These are phyloP conservation scores for Pasiphila rectangulata DNA, from an alignment of 2,888 invertebrate genomes.

Conservation along the genomic window DNA sequence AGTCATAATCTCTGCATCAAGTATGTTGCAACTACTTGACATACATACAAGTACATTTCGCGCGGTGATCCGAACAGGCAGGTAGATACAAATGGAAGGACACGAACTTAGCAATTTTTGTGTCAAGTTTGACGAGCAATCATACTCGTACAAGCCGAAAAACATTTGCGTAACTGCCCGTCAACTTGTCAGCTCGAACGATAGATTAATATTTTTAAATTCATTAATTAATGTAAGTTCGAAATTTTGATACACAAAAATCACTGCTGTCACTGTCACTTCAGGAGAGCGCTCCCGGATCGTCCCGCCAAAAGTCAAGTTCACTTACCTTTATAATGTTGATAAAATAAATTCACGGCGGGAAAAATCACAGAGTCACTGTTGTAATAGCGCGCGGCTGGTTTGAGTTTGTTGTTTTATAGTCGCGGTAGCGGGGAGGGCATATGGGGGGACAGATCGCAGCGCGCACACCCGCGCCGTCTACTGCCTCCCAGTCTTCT, in stretches of 20 bases:
- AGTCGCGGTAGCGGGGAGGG: constrained; percentile 74
- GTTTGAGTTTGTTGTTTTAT: constrained; percentile 73
- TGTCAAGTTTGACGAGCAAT: constrained; percentile 43
- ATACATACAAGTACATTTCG: constrained; percentile 54
- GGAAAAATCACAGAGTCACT: constrained; percentile 78
- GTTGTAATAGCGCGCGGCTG: constrained; percentile 79
- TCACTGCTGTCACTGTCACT: constrained; percentile 31
- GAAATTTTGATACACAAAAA: constrained; percentile 18
- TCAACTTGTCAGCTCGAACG: constrained; percentile 35
- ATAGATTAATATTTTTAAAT: constrained; percentile 32
- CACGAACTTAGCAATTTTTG: constrained; percentile 41
- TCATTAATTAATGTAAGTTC: constrained; percentile 25
- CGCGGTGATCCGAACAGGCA: constrained; percentile 50
- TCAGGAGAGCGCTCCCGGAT: constrained; percentile 38
- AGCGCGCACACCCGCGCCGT: constrained; percentile 15
- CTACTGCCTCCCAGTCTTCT: constrained; percentile 17
- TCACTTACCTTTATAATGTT: constrained; percentile 71
- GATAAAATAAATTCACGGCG: constrained; percentile 68
- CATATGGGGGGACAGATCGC: constrained; percentile 50
- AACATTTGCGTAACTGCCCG: constrained; percentile 39
- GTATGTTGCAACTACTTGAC: constrained; percentile 70
- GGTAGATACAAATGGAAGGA: constrained; percentile 46
- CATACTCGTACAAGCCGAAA: constrained; percentile 37
- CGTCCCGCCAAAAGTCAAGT: constrained; percentile 53
- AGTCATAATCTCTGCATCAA: constrained; percentile 57